Evolutionary conservation across 2,888 invertebrate genomes (phyloP), one percentile per base, ranked within the genome.

Genomic region (Eubasilissa splendida): DNA sequence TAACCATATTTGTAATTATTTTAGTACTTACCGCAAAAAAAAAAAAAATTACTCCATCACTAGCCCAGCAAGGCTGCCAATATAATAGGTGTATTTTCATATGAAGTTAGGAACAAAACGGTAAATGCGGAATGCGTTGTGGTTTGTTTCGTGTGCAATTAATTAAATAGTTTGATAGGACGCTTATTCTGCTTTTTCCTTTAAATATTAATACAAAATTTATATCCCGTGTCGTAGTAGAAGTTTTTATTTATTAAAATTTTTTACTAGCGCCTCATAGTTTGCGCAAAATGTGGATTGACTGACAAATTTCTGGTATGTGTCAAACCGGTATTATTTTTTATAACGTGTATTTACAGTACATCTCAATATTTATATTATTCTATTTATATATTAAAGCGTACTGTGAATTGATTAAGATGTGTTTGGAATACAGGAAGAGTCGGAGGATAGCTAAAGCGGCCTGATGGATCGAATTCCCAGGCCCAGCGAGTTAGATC

Each of bases 401-500:
- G 50, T 50, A 53, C 73, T 50, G 54, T 33, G 50, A 33, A 53
- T 12, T 73, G 58, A 65, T 71, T 52, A 50, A 14, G 60, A 12
- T 70, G 56, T 56, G 54, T 73, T 77, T 60, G 66, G 66, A 77
- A 59, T 65, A 66, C 31, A 77, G 73, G 58, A 77, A 80, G 70
- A 60, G 54, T 56, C 59, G 53, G 75, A 63, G 54, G 73, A 53
- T 58, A 14, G 42, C n/a, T 56, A 59, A 77, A 75, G 59, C 77
- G 73, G 79, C 80, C 81, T 76, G 33, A 83, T 83, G 83, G 83
- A 83, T 42, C 80, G 33, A 22, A 56, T 70, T 66, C 60, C 71
- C 42, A 70, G 71, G 77, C 33, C 56, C 56, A 73, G 65, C 22
- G 66, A 66, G 71, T 77, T 76, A 65, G 80, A 88, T 90, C 88